These are phyloP conservation scores for Brotula barbata DNA, from an alignment of 2,797 vertebrate species.

Conservation along the genomic window DNA sequence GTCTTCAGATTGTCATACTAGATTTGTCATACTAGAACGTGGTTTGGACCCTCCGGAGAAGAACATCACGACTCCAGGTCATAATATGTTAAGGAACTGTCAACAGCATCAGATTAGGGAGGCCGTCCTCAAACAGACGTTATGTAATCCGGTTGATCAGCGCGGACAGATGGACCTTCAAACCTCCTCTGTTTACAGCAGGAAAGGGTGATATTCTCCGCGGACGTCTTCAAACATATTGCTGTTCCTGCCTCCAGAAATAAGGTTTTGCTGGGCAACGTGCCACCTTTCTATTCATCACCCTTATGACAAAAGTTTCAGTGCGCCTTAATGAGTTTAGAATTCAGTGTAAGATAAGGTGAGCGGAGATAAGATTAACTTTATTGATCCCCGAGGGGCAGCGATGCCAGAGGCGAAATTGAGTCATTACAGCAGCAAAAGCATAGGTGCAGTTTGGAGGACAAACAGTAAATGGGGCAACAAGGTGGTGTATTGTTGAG, in stretches of 20 bases:
- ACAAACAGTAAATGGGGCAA: slow-evolving; percentile 44
- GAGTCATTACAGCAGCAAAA: slow-evolving; percentile 59
- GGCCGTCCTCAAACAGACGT: no score
- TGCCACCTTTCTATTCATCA: slow-evolving; percentile 37
- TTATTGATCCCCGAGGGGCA: slow-evolving; percentile 66
- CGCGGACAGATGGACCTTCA: slow-evolving; percentile 35
- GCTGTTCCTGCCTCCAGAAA: slow-evolving; percentile 32
- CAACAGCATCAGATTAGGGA: no score
- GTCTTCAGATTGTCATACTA: no score
- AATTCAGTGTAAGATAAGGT: slow-evolving; percentile 62
- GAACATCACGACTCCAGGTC: no score
- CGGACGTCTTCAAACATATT: slow-evolving; percentile 46
- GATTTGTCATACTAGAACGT: no score
- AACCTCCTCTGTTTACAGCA: slow-evolving; percentile 33
- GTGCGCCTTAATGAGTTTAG: slow-evolving; percentile 56
- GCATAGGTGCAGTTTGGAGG: slow-evolving; percentile 41
- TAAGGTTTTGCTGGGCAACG: slow-evolving; percentile 40
- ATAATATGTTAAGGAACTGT: no score
- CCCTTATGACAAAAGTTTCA: slow-evolving; percentile 52
- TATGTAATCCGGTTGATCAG: slow-evolving; percentile 33
- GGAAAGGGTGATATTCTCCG: slow-evolving; percentile 41
- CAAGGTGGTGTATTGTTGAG: slow-evolving; percentile 37
- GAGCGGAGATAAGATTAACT: slow-evolving; percentile 70
- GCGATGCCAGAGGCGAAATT: slow-evolving; percentile 57
- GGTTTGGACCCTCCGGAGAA: no score